Percentiles rank a stretch among this genome's conserved stretches.
Evolutionary conservation across 2,888 invertebrate genomes (phyloP).

Genomic region (Serripes groenlandicus): DNA sequence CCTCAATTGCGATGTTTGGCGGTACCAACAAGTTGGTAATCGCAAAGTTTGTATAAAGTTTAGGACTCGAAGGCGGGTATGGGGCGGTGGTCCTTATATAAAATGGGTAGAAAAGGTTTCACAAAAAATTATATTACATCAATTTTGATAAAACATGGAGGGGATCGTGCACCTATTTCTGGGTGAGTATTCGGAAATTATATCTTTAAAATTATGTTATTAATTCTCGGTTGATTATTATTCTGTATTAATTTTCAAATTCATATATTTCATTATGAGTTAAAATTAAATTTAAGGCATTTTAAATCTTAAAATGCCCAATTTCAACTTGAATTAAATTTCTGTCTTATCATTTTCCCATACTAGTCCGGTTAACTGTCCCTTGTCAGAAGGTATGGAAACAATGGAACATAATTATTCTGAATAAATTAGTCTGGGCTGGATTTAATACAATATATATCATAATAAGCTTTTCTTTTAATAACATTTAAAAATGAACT

Average conservation of each 20-base stretch:
- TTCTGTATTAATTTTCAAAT: not conserved
- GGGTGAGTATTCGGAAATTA: not conserved
- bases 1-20: conserved; percentile 51
- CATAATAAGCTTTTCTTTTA: too few relatives aligned
- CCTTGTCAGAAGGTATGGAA: too few relatives aligned
- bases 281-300: too few relatives aligned
- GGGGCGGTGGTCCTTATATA: not conserved
- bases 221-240: not conserved
- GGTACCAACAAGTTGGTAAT: conserved; percentile 46
- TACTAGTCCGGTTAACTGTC: not conserved
- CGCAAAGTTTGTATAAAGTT: conserved; percentile 38
- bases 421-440: too few relatives aligned
- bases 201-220: not conserved
- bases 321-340: not conserved
- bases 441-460: too few relatives aligned
- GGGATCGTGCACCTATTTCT: not conserved
- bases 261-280: not conserved
- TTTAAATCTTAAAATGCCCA: not conserved
- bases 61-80: not conserved
- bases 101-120: not conserved
- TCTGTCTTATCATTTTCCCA: not conserved
- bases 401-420: too few relatives aligned
- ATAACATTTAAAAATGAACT: not conserved
- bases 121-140: not conserved
- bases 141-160: not conserved